phyloP scores from a whole-genome alignment of 2,888 invertebrate species.

The Lasioglossum calceatum region DNA sequence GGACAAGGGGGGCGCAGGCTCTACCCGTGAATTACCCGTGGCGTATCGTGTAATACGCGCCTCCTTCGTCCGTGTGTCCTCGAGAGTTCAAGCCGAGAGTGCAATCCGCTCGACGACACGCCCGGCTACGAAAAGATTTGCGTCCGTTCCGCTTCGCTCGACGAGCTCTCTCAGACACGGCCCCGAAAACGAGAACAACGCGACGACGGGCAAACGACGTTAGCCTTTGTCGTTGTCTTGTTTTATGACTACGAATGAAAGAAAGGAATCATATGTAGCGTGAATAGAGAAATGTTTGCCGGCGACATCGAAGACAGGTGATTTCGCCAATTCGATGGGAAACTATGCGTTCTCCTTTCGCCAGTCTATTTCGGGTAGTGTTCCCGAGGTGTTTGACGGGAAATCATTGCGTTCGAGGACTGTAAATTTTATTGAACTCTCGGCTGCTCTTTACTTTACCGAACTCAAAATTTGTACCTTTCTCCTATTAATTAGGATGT shows the following conservation, averaged over 20 bases:
- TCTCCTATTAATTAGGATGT: too few relatives aligned
- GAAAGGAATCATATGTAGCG: not conserved
- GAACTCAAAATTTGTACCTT: too few relatives aligned
- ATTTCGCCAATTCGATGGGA: not conserved
- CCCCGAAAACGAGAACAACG: not conserved
- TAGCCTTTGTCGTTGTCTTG: not conserved
- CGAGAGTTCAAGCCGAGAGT: constrained; percentile 40
- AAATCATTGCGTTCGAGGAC: not conserved
- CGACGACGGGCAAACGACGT: not conserved
- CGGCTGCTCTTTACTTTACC: too few relatives aligned
- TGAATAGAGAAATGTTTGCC: not conserved
- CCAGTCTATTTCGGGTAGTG: too few relatives aligned
- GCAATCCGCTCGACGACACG: constrained; percentile 40
- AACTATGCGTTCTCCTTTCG: not conserved
- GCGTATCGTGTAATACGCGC: constrained; percentile 38
- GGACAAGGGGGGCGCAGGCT: constrained; percentile 37
- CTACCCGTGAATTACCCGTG: constrained; percentile 33
- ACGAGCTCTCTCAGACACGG: not conserved
- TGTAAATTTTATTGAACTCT: too few relatives aligned
- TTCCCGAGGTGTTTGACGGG: not conserved
- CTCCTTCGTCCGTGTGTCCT: constrained; percentile 25
- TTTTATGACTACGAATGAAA: not conserved
- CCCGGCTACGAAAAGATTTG: constrained; percentile 14
- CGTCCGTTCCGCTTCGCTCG: constrained; percentile 2
- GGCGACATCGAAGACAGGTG: not conserved